phyloP scores from a whole-genome alignment of 2,888 invertebrate genomes.

The Platycheirus rosarum region DNA sequence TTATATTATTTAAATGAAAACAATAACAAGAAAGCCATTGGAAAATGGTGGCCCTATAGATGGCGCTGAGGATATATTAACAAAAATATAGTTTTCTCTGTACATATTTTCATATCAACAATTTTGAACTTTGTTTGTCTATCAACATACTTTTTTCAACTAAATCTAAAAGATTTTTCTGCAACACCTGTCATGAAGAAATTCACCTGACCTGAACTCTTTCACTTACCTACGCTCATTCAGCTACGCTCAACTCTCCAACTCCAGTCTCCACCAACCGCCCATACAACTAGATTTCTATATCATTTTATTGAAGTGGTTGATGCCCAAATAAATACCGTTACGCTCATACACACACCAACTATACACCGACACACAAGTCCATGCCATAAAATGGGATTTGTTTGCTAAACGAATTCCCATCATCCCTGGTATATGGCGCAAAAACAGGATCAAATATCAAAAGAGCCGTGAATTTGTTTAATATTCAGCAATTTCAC shows the following conservation, averaged over 20 bases:
- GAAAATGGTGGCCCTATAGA: too few relatives aligned
- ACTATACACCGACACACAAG: neutral
- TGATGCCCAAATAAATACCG: conserved; percentile 27
- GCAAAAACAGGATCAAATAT: conserved; percentile 48
- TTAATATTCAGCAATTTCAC: conserved; percentile 57
- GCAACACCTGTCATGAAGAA: too few relatives aligned
- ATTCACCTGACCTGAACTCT: too few relatives aligned
- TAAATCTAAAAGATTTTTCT: too few relatives aligned
- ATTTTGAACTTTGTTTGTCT: too few relatives aligned
- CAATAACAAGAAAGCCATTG: too few relatives aligned
- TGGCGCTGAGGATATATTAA: too few relatives aligned
- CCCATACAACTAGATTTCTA: neutral
- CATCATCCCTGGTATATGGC: conserved; percentile 6
- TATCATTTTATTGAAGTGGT: conserved; percentile 29
- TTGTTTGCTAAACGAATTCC: conserved; percentile 38
- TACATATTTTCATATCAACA: too few relatives aligned
- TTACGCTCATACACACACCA: neutral
- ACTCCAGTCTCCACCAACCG: neutral
- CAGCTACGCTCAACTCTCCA: neutral
- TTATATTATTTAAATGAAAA: too few relatives aligned
- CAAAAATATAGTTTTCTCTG: too few relatives aligned
- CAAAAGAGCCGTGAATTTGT: conserved; percentile 61
- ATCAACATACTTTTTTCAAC: too few relatives aligned
- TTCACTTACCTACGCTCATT: too few relatives aligned
- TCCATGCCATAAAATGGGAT: conserved; percentile 25